These are phyloP conservation scores for Mizuhopecten yessoensis DNA, from an alignment of 1,140 invertebrate genomes.

Conservation along the genomic window DNA sequence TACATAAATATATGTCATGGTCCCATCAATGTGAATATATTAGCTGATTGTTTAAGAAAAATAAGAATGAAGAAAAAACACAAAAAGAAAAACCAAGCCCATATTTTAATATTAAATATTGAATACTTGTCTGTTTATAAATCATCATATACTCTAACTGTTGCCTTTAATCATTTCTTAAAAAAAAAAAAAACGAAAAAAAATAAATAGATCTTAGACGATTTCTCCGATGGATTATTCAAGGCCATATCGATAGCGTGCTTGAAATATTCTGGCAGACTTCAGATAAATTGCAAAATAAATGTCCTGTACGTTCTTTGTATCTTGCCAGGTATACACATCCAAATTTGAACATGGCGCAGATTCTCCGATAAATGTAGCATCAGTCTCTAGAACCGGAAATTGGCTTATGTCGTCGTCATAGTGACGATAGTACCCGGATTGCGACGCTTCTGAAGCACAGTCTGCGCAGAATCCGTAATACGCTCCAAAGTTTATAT, in stretches of 20 bases:
- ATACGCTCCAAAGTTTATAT: slow-evolving; percentile 47
- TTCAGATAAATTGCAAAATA: neutral
- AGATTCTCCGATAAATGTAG: slow-evolving; percentile 51
- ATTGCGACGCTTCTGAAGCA: slow-evolving; percentile 39
- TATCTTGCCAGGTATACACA: slow-evolving; percentile 49
- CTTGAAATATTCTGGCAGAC: neutral
- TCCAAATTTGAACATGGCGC: slow-evolving; percentile 38
- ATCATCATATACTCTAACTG: no score
- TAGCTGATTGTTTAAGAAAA: no score
- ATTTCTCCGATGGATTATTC: no score
- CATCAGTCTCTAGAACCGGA: slow-evolving; percentile 42
- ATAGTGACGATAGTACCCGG: slow-evolving; percentile 48
- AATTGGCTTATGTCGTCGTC: slow-evolving; percentile 54
- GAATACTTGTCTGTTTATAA: no score
- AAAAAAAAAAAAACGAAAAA: no score
- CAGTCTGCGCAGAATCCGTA: slow-evolving; percentile 56
- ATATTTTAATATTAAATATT: no score
- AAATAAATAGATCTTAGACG: no score
- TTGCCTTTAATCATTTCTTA: no score
- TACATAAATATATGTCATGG: no score
- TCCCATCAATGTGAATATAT: no score
- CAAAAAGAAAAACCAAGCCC: no score
- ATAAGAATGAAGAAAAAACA: no score
- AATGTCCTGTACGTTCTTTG: neutral
- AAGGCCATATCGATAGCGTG: neutral